Evolutionary conservation across 2,797 vertebrate species (phyloP).

Genomic region (Tapirus indicus): DNA sequence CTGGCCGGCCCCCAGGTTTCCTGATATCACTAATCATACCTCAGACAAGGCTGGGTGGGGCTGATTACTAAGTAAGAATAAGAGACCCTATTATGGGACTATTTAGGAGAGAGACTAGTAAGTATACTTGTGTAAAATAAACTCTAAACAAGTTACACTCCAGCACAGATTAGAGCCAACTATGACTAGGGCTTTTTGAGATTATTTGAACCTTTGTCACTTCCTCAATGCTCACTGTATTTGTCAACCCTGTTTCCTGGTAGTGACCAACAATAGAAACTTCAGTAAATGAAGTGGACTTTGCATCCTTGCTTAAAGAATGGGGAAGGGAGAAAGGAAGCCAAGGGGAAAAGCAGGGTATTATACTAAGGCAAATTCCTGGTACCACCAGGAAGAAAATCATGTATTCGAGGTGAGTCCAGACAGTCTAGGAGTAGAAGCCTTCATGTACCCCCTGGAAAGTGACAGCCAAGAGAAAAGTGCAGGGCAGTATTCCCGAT

Average conservation of each 20-base stretch:
- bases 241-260: constrained; percentile 62
- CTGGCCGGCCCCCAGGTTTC: neutral
- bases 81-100: neutral
- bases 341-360: neutral
- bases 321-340: constrained; percentile 9
- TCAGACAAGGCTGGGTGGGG: neutral
- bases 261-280: constrained; percentile 49
- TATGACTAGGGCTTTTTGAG: constrained; percentile 49
- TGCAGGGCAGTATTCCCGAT: neutral
- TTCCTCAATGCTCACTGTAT: constrained; percentile 60
- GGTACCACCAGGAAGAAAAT: constrained; percentile 22
- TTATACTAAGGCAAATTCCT: constrained; percentile 47
- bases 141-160: constrained; percentile 27
- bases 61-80: constrained; percentile 26
- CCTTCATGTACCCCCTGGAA: neutral
- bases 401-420: neutral
- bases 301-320: constrained; percentile 59
- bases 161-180: neutral
- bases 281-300: constrained; percentile 47
- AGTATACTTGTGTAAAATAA: neutral
- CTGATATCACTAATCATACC: neutral
- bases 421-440: neutral
- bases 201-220: constrained; percentile 45
- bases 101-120: constrained; percentile 42
- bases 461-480: constrained; percentile 24